Evolutionary conservation across 2,888 invertebrate species (phyloP).

Genomic region (Caenorhabditis sp.): DNA sequence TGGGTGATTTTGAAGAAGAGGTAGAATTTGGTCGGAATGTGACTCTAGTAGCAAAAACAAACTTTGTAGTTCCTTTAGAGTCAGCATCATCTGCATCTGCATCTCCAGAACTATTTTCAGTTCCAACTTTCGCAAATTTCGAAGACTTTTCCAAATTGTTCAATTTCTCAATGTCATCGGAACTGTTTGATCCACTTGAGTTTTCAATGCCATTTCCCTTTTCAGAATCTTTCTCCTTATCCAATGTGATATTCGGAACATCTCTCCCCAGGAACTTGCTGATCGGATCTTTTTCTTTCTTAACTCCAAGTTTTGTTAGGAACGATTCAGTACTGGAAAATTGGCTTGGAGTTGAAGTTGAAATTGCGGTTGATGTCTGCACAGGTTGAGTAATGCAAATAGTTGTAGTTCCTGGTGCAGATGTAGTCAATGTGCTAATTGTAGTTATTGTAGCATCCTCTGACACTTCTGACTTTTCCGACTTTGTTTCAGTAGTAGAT

Average conservation of each 20-base stretch:
- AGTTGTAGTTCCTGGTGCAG: constrained; percentile 19
- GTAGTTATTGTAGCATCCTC: neutral
- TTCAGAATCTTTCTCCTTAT: neutral
- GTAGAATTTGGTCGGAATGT: constrained; percentile 28
- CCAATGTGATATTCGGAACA: constrained; percentile 10
- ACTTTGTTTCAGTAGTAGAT: neutral
- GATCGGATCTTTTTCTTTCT: constrained; percentile 25
- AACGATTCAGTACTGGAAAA: constrained; percentile 14
- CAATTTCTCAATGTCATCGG: neutral
- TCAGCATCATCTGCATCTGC: too few species aligned
- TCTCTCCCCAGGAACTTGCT: constrained; percentile 54
- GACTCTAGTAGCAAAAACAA: constrained; percentile 37
- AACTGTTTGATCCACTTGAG: constrained; percentile 1
- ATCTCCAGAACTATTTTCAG: neutral
- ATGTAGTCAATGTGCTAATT: constrained; percentile 5
- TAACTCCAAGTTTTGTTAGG: constrained; percentile 39
- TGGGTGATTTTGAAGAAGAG: neutral
- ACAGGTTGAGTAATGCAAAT: constrained; percentile 40
- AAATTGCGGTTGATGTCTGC: too few species aligned
- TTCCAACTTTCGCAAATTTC: too few species aligned
- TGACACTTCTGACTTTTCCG: neutral
- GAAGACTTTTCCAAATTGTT: neutral
- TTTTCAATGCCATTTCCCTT: neutral
- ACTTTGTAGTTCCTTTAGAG: constrained; percentile 12
- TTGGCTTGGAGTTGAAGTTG: constrained; percentile 1